Evolutionary conservation across 2,113 vertebrate species (phyloP).

Genomic region (Theristicus caerulescens): DNA sequence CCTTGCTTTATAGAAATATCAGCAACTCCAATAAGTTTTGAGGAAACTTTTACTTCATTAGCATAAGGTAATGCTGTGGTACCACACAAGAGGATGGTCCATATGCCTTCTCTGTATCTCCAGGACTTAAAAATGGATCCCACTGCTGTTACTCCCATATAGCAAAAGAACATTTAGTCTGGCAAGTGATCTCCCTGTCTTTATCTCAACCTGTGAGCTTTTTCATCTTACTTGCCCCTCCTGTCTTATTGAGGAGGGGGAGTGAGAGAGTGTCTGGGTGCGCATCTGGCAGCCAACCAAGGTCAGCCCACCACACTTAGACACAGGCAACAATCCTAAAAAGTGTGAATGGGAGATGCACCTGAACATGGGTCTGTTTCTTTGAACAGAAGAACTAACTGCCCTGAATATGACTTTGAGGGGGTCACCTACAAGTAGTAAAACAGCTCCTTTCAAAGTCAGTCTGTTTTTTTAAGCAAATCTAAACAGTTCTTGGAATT

Average conservation of each 20-base stretch:
- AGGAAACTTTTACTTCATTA: background rate
- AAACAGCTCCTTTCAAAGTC: background rate
- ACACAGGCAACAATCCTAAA: background rate
- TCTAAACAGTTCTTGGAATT: background rate
- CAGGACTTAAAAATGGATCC: background rate
- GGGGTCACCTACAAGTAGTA: background rate
- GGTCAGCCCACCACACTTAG: background rate
- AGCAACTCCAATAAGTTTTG: background rate
- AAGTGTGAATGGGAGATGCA: background rate
- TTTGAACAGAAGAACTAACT: background rate
- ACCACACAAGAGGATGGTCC: background rate
- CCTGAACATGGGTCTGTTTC: background rate
- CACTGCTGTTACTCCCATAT: background rate
- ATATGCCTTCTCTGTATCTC: background rate
- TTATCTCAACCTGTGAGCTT: background rate
- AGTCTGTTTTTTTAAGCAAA: background rate
- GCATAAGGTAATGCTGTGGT: background rate
- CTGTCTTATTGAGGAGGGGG: background rate
- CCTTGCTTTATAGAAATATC: background rate
- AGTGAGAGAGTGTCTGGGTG: background rate
- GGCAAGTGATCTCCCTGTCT: background rate
- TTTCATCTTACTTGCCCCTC: background rate
- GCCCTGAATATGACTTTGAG: background rate
- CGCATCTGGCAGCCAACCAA: background rate
- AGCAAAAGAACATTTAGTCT: background rate